Evolutionary conservation across 1,140 invertebrate species (phyloP), one percentile per base, ranked within the genome.

Genomic region (Popillia japonica): DNA sequence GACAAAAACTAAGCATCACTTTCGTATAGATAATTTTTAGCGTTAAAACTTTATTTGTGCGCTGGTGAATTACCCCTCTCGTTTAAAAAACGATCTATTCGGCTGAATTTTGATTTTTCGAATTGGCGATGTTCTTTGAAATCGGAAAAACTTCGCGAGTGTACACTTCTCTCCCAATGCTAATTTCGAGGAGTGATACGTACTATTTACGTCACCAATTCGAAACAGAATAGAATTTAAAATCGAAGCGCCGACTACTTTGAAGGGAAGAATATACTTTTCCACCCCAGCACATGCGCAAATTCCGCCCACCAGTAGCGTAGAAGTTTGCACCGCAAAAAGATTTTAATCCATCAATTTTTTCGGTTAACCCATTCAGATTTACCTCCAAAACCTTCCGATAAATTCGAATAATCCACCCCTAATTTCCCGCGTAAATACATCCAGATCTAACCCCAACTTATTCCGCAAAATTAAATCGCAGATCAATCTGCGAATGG

Each of bases 1-100:
- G 9, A 40, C 10, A 73, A 73, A 73, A 73, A 73, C 20, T n/a
- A 11, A 40, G 72, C 10, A 40, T 73, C 72, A 73, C 72, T 27
- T 40, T 20, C 20, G 0, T 73, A 9, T 73, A 8, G 20, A 48
- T 14, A 48, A 48, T n/a, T 48, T 48, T 48, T 48, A n/a, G n/a
- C n/a, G n/a, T n/a, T n/a, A n/a, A n/a, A n/a, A n/a, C n/a, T n/a
- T n/a, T n/a, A n/a, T n/a, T n/a, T n/a, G n/a, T n/a, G n/a, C n/a
- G n/a, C n/a, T n/a, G n/a, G n/a, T n/a, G n/a, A n/a, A n/a, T n/a
- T n/a, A n/a, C n/a, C n/a, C n/a, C 11, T 14, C 17, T 68, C 44
- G 44, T n/a, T 14, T 48, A 10, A 11, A 17, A 14, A 10, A 20
- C 11, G n/a, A 27, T 14, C 64, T 10, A 72, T 17, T 20, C 20